A percentile compares a stretch with the other conserved stretches of the same genome.
Conservation (phyloP, 2,888 invertebrate genomes). For the Parasteatoda lunata region DNA sequence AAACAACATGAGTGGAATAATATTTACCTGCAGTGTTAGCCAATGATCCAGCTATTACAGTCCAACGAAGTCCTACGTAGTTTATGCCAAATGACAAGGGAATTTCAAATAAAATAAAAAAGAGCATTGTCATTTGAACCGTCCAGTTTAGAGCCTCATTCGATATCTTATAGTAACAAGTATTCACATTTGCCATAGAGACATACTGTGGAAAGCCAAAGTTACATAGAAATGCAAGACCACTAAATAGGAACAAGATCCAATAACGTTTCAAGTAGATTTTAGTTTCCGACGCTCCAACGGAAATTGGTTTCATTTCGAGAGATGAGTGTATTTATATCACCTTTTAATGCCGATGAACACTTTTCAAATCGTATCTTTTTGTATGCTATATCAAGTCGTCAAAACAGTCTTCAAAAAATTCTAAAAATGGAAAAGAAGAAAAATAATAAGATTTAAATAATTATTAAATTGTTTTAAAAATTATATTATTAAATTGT, state of each 20-base stretch:
- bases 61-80: conserved; percentile 81
- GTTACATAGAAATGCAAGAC: neutral
- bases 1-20: too few relatives aligned
- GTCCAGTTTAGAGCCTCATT: neutral
- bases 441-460: too few relatives aligned
- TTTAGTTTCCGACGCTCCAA: neutral
- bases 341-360: too few relatives aligned
- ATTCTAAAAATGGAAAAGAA: too few relatives aligned
- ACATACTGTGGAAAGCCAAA: neutral
- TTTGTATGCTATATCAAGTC: too few relatives aligned
- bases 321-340: too few relatives aligned
- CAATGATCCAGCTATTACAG: conserved; percentile 73
- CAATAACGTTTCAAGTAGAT: neutral
- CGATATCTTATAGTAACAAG: neutral
- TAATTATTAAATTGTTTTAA: too few relatives aligned
- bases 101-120: conserved; percentile 96
- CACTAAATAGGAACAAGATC: neutral
- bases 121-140: neutral
- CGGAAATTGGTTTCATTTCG: too few relatives aligned
- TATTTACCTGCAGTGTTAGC: conserved; percentile 74
- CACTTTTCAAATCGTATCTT: too few relatives aligned
- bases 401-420: too few relatives aligned
- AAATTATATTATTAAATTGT: too few relatives aligned
- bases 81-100: conserved; percentile 97
- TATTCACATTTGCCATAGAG: neutral